Evolutionary conservation across 2,888 invertebrate genomes (phyloP).

Genomic region (Agrochola lychnidis): DNA sequence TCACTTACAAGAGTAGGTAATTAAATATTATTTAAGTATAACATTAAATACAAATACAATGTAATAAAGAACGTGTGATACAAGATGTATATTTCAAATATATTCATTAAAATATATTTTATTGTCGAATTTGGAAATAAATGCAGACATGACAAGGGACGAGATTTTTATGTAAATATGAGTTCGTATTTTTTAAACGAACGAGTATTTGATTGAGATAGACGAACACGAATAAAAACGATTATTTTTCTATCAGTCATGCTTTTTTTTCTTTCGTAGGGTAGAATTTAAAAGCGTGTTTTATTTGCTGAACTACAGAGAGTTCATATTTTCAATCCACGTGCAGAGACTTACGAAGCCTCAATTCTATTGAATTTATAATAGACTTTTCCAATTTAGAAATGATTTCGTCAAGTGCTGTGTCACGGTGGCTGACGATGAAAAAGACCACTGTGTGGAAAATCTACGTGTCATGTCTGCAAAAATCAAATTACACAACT

Average conservation of each 20-base stretch:
- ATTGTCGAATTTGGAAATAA: slow-evolving; percentile 60
- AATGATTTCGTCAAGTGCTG: background rate
- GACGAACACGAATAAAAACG: slow-evolving; percentile 8
- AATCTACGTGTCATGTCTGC: slow-evolving; percentile 45
- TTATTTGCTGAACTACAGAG: background rate
- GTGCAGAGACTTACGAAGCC: background rate
- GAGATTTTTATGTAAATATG: slow-evolving; percentile 8
- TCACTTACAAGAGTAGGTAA: slow-evolving; percentile 55
- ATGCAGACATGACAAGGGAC: slow-evolving; percentile 53
- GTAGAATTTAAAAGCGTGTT: slow-evolving; percentile 12
- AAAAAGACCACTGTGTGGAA: background rate
- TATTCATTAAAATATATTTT: slow-evolving; percentile 54
- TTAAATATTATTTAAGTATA: slow-evolving; percentile 39
- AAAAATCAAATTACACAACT: slow-evolving; percentile 30
- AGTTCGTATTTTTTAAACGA: slow-evolving; percentile 9
- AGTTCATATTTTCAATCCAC: background rate
- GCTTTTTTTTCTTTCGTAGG: background rate
- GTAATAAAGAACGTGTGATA: slow-evolving; percentile 39
- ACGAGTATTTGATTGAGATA: slow-evolving; percentile 38
- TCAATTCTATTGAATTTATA: background rate
- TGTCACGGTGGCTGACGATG: too few relatives aligned
- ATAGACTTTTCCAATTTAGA: background rate
- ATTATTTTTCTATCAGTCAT: slow-evolving; percentile 29
- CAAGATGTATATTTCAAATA: slow-evolving; percentile 36
- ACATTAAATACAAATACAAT: slow-evolving; percentile 54